Conservation (phyloP, 2,888 invertebrate species). For the Stegophylla sp. region DNA sequence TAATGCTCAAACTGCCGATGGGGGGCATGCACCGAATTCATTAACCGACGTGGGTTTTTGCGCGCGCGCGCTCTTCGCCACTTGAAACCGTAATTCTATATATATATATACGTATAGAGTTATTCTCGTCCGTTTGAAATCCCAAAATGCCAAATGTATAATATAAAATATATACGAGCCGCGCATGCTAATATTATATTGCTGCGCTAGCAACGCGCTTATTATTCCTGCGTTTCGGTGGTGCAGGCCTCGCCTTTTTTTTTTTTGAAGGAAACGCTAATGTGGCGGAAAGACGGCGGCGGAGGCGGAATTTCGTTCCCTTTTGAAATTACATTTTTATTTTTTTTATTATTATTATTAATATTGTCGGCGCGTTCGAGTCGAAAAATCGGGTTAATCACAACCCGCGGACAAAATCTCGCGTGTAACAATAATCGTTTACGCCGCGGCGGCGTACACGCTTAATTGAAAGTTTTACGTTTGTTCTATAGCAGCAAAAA, state of each 20-base stretch:
- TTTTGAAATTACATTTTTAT: neutral
- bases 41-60: constrained; percentile 33
- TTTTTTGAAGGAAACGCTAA: constrained; percentile 15
- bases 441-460: neutral
- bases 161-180: constrained; percentile 8
- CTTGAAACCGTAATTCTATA: constrained; percentile 17
- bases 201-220: neutral
- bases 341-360: neutral
- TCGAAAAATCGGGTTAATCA: constrained; percentile 15
- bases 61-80: neutral
- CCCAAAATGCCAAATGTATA: constrained; percentile 33
- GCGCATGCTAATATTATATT: constrained; percentile 47
- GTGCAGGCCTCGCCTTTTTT: neutral
- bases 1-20: constrained; percentile 33
- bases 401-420: neutral
- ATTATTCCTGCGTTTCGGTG: neutral
- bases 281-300: constrained; percentile 2
- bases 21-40: constrained; percentile 47
- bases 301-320: neutral
- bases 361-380: constrained; percentile 8
- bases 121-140: constrained; percentile 42
- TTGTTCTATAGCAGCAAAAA: neutral
- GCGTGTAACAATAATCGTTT: neutral
- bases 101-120: too few relatives aligned
- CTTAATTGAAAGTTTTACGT: neutral